phyloP scores from a whole-genome alignment of 2,797 vertebrate species.

The Danio kyathit region DNA sequence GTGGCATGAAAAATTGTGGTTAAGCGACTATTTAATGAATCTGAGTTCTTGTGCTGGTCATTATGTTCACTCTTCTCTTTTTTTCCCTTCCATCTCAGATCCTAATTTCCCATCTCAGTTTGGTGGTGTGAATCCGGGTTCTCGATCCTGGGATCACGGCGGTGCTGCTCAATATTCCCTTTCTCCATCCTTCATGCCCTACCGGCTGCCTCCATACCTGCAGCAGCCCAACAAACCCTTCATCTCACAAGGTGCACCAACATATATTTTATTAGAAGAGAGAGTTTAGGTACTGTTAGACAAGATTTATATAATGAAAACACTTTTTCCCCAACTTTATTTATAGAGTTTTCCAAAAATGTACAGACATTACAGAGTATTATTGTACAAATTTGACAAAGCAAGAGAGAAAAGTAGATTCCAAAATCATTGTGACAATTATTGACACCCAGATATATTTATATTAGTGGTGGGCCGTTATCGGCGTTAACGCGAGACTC shows the following conservation, averaged over 20 bases:
- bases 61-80: neutral
- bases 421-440: no score
- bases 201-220: constrained; percentile 93
- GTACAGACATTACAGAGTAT: no score
- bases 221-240: constrained; percentile 92
- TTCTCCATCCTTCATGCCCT: constrained; percentile 90
- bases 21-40: neutral
- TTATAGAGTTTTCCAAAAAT: no score
- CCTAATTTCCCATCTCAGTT: constrained; percentile 88
- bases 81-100: constrained; percentile 78
- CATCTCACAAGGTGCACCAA: constrained; percentile 87
- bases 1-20: neutral
- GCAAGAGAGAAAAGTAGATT: no score
- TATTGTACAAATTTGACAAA: no score
- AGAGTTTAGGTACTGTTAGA: no score
- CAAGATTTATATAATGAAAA: no score
- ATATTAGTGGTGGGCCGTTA: no score
- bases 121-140: constrained; percentile 83
- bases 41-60: neutral
- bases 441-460: no score
- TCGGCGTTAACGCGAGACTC: no score
- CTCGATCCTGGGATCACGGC: constrained; percentile 89
- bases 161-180: constrained; percentile 86
- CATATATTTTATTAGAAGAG: no score
- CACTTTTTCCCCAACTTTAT: no score